Percentiles rank a stretch among this genome's conserved stretches.
phyloP scores from a whole-genome alignment of 2,888 invertebrate genomes.

The Ceratothoa steindachneri region DNA sequence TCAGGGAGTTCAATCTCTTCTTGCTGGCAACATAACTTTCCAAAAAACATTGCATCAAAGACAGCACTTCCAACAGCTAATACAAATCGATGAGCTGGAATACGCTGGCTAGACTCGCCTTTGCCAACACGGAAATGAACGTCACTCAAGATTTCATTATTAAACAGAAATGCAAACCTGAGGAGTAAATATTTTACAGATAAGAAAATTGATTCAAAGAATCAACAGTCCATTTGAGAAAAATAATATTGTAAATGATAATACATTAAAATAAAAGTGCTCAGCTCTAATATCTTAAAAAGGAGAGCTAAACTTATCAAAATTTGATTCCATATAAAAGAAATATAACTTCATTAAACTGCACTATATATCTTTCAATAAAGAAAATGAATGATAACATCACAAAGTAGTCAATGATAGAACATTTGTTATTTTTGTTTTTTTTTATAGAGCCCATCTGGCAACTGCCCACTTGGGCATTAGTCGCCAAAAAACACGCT shows the following conservation, averaged over 20 bases:
- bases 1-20: conserved; percentile 75
- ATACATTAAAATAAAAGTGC: not conserved
- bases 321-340: too few relatives aligned
- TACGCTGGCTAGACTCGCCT: conserved; percentile 61
- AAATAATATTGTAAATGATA: not conserved
- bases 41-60: conserved; percentile 82
- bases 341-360: too few relatives aligned
- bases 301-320: too few relatives aligned
- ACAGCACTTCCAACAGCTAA: conserved; percentile 74
- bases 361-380: too few relatives aligned
- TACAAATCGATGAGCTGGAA: conserved; percentile 75
- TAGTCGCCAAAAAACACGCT: too few relatives aligned
- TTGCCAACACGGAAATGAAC: conserved; percentile 75
- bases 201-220: not conserved
- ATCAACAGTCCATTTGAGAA: not conserved
- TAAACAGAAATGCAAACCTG: conserved; percentile 63
- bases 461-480: too few relatives aligned
- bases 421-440: too few relatives aligned
- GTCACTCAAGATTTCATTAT: conserved; percentile 65
- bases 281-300: too few relatives aligned
- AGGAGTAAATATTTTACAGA: not conserved
- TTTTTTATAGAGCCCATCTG: too few relatives aligned
- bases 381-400: too few relatives aligned
- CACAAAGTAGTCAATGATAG: too few relatives aligned
- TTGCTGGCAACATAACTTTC: conserved; percentile 60